These are phyloP conservation scores for Gulo gulo DNA, from an alignment of 2,113 vertebrate species.

Conservation along the genomic window DNA sequence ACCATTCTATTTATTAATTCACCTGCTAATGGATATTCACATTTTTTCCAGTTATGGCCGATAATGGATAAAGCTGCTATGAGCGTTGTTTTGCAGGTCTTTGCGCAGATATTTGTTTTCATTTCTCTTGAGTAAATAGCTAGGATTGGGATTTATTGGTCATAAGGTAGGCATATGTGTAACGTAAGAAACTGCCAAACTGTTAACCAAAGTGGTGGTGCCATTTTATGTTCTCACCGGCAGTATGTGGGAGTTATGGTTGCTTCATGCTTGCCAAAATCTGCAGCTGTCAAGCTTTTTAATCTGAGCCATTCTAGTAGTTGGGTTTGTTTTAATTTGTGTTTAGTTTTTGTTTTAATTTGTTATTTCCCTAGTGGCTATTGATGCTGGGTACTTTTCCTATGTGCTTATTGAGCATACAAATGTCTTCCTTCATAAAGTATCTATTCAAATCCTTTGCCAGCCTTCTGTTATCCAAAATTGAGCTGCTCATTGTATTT, in stretches of 20 bases:
- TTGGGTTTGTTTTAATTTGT: not conserved
- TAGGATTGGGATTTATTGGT: not conserved
- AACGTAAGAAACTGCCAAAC: not conserved
- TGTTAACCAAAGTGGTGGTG: not conserved
- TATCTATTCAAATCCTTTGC: not conserved
- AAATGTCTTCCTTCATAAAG: not conserved
- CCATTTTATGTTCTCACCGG: not conserved
- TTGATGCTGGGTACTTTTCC: not conserved
- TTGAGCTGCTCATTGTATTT: not conserved
- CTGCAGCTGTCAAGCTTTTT: not conserved
- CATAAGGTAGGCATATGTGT: not conserved
- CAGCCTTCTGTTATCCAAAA: not conserved
- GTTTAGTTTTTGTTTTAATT: not conserved
- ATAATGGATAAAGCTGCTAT: not conserved
- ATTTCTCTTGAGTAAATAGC: not conserved
- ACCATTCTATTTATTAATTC: not conserved
- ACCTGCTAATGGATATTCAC: not conserved
- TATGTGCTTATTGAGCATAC: not conserved
- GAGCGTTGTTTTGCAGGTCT: not conserved
- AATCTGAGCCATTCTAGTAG: not conserved
- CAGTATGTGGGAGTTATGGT: not conserved
- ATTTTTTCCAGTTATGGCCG: not conserved
- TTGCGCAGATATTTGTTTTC: not conserved
- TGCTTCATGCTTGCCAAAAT: not conserved
- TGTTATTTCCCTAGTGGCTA: not conserved